Evolutionary conservation across 92 coral and sea anemone genomes (phyloP).

Genomic region (Galaxea fascicularis): DNA sequence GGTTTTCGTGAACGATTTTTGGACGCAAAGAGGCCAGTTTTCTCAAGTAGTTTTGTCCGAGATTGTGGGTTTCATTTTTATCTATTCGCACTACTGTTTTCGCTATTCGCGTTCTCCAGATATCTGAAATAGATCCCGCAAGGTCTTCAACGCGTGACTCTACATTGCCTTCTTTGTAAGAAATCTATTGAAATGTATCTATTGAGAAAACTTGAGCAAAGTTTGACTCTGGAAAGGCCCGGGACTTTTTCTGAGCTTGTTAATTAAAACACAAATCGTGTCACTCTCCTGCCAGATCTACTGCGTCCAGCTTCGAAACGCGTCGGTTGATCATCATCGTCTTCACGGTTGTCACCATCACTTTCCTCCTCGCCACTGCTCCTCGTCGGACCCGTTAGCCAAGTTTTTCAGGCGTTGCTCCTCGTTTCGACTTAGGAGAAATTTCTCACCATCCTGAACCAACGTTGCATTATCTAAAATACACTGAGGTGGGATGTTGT

Average conservation of each 20-base stretch:
- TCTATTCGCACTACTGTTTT: not conserved
- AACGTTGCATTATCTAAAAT: too few species aligned
- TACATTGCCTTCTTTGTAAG: not conserved
- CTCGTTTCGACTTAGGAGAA: too few species aligned
- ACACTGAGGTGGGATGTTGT: too few species aligned
- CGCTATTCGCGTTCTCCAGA: not conserved
- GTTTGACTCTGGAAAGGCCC: constrained; percentile 26
- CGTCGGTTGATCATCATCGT: too few species aligned
- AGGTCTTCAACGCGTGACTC: constrained; percentile 1
- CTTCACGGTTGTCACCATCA: not conserved
- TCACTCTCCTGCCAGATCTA: constrained; percentile 8
- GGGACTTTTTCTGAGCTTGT: constrained; percentile 9
- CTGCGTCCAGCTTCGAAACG: too few species aligned
- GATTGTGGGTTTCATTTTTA: too few species aligned
- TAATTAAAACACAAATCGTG: constrained; percentile 26
- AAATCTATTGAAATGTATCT: not conserved
- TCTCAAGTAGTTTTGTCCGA: too few species aligned
- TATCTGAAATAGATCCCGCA: not conserved
- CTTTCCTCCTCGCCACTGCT: not conserved
- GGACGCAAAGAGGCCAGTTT: too few species aligned
- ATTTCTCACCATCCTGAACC: too few species aligned
- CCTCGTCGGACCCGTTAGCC: constrained; percentile 20
- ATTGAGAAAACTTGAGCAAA: not conserved
- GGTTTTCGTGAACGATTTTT: too few species aligned
- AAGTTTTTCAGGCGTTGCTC: constrained; percentile 21